Conservation (phyloP, 2,113 vertebrate genomes). For the Menidia beryllina region DNA sequence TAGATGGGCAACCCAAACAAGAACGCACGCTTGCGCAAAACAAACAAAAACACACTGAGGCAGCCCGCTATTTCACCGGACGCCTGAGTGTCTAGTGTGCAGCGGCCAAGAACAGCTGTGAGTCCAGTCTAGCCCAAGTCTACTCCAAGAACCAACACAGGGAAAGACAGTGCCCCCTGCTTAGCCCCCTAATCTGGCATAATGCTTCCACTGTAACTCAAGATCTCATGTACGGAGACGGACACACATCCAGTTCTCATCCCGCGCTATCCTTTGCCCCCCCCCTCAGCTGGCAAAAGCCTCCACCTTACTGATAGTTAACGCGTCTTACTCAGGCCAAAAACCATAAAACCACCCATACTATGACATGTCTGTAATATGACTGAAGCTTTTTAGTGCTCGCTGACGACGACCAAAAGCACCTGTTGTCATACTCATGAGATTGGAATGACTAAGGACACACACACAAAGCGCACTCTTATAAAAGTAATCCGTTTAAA, state of each 20-base stretch:
- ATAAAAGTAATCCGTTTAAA: conserved; percentile 6
- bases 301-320: conserved; percentile 54
- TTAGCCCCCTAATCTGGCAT: conserved; percentile 65
- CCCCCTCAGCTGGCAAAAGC: conserved; percentile 50
- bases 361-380: conserved; percentile 4
- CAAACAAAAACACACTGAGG: conserved; percentile 50
- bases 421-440: conserved; percentile 55
- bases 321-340: conserved; percentile 51
- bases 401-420: conserved; percentile 30
- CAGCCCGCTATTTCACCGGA: conserved; percentile 72
- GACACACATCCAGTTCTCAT: conserved; percentile 56
- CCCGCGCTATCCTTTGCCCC: conserved; percentile 42
- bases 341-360: conserved; percentile 24
- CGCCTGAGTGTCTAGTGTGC: conserved; percentile 78
- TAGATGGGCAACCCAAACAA: conserved; percentile 7
- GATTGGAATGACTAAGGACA: conserved; percentile 5
- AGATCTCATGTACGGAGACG: conserved; percentile 58
- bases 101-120: conserved; percentile 66
- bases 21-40: conserved; percentile 16
- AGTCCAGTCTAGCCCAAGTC: conserved; percentile 56
- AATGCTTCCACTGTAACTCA: conserved; percentile 67
- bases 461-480: conserved; percentile 1
- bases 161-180: conserved; percentile 71
- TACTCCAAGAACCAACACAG: conserved; percentile 51
- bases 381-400: conserved; percentile 3